Evolutionary conservation across 2,797 vertebrate genomes (phyloP).

Genomic region (Vespertilio murinus): DNA sequence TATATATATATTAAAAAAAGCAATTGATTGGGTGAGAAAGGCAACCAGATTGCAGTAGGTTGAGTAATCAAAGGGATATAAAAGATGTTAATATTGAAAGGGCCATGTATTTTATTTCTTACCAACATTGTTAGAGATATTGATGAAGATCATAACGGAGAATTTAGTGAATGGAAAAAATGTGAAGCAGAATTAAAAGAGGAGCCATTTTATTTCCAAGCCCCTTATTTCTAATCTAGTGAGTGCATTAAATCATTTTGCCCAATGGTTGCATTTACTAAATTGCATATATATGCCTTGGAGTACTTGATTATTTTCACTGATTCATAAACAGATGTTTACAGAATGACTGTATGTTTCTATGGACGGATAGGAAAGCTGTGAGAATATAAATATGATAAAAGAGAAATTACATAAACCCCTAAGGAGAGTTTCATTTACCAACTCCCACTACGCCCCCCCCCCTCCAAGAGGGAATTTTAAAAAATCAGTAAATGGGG

Average conservation of each 20-base stretch:
- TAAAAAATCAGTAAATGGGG: conserved; percentile 24
- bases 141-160: background rate
- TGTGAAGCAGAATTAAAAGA: background rate
- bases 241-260: background rate
- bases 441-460: background rate
- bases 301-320: conserved; percentile 14
- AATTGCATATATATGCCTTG: background rate
- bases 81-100: conserved; percentile 1
- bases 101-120: background rate
- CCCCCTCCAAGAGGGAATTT: background rate
- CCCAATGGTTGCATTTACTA: conserved; percentile 4
- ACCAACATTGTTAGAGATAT: background rate
- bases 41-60: background rate
- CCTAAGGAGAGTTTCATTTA: conserved; percentile 10
- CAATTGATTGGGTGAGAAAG: background rate
- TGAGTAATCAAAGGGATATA: conserved; percentile 40
- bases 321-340: conserved; percentile 23
- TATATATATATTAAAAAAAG: too few species aligned
- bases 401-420: background rate
- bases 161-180: background rate
- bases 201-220: background rate
- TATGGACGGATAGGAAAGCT: background rate
- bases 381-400: conserved; percentile 13
- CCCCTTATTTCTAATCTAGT: background rate
- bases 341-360: conserved; percentile 2